Conservation (phyloP, 1,140 invertebrate genomes). For the honey bee (Apis mellifera) region DNA sequence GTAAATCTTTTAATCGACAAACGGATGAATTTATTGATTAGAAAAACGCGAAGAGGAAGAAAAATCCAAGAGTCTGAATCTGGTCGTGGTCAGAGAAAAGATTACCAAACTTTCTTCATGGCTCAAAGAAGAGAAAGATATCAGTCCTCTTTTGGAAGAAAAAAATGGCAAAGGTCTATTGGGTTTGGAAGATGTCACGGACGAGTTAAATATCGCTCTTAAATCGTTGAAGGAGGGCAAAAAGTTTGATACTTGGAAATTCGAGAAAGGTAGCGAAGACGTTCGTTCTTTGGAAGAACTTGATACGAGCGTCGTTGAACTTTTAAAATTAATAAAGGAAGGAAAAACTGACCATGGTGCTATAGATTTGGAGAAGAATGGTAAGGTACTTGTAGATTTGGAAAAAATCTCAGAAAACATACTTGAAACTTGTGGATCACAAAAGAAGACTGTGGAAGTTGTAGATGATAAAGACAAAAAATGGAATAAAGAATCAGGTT, state of each 20-base stretch:
- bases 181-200: not conserved
- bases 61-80: no score
- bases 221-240: not conserved
- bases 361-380: not conserved
- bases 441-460: no score
- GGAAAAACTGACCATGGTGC: not conserved
- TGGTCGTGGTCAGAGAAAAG: no score
- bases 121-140: no score
- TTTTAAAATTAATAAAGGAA: not conserved
- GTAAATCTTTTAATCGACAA: not conserved
- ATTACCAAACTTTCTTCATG: no score
- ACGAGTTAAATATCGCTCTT: not conserved
- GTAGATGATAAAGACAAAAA: no score
- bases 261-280: not conserved
- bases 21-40: not conserved
- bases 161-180: no score
- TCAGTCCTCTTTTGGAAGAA: no score
- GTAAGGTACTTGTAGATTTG: not conserved
- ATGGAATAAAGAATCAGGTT: no score
- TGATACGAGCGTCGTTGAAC: not conserved
- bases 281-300: not conserved
- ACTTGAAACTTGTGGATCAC: no score
- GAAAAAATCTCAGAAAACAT: not conserved
- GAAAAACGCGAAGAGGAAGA: not conserved
- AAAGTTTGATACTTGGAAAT: not conserved